Evolutionary conservation across 1,140 invertebrate genomes (phyloP), one percentile per base, ranked within the genome.

Genomic region (Neodiprion pinetum): DNA sequence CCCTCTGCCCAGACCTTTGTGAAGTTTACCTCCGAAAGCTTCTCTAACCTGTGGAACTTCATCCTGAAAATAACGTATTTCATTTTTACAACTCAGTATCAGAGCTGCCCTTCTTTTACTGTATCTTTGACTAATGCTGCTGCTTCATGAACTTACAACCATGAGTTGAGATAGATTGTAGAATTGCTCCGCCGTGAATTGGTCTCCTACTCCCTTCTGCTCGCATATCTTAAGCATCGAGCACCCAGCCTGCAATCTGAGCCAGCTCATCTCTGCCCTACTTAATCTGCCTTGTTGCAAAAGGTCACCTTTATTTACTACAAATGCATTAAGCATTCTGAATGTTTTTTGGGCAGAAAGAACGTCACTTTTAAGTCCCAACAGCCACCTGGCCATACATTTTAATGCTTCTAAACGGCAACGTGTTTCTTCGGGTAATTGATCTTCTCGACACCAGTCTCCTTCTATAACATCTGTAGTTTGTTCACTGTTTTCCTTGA

Each of bases 141-240:
- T 21, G 28, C 53, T 69, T 10, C 67, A 21, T 69, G 48, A 72
- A 91, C 93, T 89, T 86, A 95, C 94, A 85, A 94, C 93, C 92
- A 99, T 96, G 10, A 99, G 91, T 80, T 95, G 93, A 0, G 97
- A 97, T 14, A 99, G 89, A 81, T 96, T 96, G 84, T 97, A 97
- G 89, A 98, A 99, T 88, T 99, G 97, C 82, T 98, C 96, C 1
- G 95, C 93, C 10, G 94, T 96, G 81, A 97, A 97, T 83, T 98
- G 95, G 88, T 99, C 97, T 17, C 96, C 96, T 67, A 98, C 97
- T 74, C 95, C 96, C 85, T 97, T 97, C 83, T 98, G 96, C 84
- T 99, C 97, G 87, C 96, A 97, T 61, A 99, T 95, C 88, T 99
- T 99, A 28, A 99, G 87, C 95, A 99, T 98, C 14, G 96, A 96